Evolutionary conservation across 35 echinoderm and acorn worm genomes (phyloP).

Genomic region (Chiridota heheva): DNA sequence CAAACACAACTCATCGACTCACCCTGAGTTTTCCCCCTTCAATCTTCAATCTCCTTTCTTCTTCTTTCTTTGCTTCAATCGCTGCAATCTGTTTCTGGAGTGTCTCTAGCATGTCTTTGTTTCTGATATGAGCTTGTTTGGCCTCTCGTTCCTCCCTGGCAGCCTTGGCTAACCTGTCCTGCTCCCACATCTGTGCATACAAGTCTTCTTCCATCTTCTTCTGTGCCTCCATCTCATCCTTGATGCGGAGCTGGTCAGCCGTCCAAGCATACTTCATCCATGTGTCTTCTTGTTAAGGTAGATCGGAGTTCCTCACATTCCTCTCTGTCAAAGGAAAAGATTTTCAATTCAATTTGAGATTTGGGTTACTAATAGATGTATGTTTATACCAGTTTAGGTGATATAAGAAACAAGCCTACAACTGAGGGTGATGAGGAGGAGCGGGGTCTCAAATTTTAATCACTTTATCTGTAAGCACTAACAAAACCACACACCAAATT

Average conservation of each 20-base stretch:
- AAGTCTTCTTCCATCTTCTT: slow-evolving; percentile 55
- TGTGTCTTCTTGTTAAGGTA: slow-evolving; percentile 81
- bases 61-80: slow-evolving; percentile 78
- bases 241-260: slow-evolving; percentile 82
- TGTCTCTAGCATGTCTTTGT: slow-evolving; percentile 81
- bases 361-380: background rate
- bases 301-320: slow-evolving; percentile 94
- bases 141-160: slow-evolving; percentile 75
- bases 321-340: slow-evolving; percentile 53
- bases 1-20: no score
- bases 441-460: no score
- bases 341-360: background rate
- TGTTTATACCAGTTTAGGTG: background rate
- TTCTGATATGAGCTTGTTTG: slow-evolving; percentile 64
- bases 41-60: slow-evolving; percentile 82
- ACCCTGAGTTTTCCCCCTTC: slow-evolving; percentile 90
- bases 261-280: slow-evolving; percentile 97
- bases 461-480: no score
- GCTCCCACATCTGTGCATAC: slow-evolving; percentile 91
- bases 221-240: slow-evolving; percentile 57
- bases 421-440: background rate
- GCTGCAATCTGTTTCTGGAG: slow-evolving; percentile 85
- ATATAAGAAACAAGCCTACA: background rate
- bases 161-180: slow-evolving; percentile 86
- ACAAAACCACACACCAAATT: no score